Evolutionary conservation across 2,888 invertebrate genomes (phyloP), one percentile per base, ranked within the genome.

Genomic region (Caenorhabditis wallacei): DNA sequence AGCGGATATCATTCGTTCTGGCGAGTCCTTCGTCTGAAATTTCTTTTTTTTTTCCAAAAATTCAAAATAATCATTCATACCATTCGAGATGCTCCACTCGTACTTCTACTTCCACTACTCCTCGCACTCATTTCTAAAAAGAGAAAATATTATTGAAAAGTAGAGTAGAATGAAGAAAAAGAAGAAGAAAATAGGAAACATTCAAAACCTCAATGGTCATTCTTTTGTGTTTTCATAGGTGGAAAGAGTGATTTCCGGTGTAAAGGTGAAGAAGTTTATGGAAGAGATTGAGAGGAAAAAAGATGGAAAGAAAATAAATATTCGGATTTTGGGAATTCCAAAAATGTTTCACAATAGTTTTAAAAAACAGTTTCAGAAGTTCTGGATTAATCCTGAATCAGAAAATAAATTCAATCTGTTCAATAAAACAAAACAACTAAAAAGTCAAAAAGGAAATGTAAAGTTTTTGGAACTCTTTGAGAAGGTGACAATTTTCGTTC

Each of bases 21-120:
- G 81, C 2, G 81, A 81, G 13, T 64, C 70, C 13, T 66, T 75
- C 40, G 64, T 75, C 79, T 80, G 64, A 18, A 79, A 70, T 35
- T 8, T 22, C 13, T n/a, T 20, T 26, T 51, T 53, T 30, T 35
- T 20, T 20, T 40, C 18, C 22, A 16, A 24, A 35, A 35, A n/a
- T 7, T 2, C 16, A 20, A 35, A 37, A 37, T 37, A 43, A 43
- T 1, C 8, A 18, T 7, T 18, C 48, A 53, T 18, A 72, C 72
- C 76, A 76, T 69, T 48, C 53, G 40, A 11, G 68, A 68, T 10
- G 40, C 61, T 18, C 46, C 61, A 46, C 61, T 56, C n/a, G 51
- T 37, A 59, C 70, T 74, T 10, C 63, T 48, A 30, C 70, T 75
- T 7, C 66, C 66, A 64, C 75, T 75, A 51, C 57, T 75, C 35